Base-by-base conservation (phyloP, 2,888 invertebrate genomes). In the Caenorhabditis plicata region DNA sequence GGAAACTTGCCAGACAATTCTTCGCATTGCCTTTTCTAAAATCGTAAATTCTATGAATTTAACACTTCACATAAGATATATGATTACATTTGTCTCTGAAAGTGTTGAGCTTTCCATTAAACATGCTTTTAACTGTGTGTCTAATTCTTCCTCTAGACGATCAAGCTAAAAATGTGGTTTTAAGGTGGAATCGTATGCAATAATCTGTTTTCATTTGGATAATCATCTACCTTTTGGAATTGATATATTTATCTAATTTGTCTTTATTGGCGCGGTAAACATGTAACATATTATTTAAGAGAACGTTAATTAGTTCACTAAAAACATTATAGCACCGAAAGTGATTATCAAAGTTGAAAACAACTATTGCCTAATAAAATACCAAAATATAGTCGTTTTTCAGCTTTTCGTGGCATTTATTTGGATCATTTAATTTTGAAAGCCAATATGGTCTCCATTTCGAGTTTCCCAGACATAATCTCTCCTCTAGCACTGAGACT, bases 321-420 rank as follows among this genome's bases (percentile, higher is more conserved):
- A n/a, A n/a, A n/a, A n/a, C n/a, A n/a, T n/a, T n/a, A n/a, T n/a
- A n/a, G n/a, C n/a, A n/a, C n/a, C n/a, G n/a, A n/a, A n/a, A n/a
- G n/a, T n/a, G n/a, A n/a, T n/a, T n/a, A n/a, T n/a, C n/a, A n/a
- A n/a, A n/a, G n/a, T n/a, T n/a, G n/a, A n/a, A n/a, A n/a, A n/a
- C n/a, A n/a, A n/a, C n/a, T n/a, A n/a, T n/a, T n/a, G n/a, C n/a
- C 1, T 4, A n/a, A 15, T n/a, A 11, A 22, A 42, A 35, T 36
- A 71, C 68, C 23, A 58, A 46, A 40, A 48, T 66, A 26, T 72
- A 72, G 26, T 72, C 72, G 25, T 66, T 69, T 46, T 68, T 70
- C 39, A 72, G 47, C 33, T 66, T 68, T 20, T 70, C 60, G 50
- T 72, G 66, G 38, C 72, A 72, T 1, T 64, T 52, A 32, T 60